phyloP scores from a whole-genome alignment of 2,888 invertebrate species.

The Drosophila infuscata region DNA sequence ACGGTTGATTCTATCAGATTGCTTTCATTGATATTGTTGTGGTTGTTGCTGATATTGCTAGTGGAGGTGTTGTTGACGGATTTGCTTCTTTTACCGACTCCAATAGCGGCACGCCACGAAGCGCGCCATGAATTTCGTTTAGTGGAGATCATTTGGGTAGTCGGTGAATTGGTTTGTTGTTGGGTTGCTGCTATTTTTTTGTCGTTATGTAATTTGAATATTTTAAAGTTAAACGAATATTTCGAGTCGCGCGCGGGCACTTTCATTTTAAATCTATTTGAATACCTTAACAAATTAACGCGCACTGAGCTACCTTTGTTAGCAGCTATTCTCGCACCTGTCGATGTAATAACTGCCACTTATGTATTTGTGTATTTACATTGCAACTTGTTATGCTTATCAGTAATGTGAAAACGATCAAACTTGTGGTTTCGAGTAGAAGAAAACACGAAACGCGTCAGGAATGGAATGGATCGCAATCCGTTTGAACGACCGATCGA shows the following conservation, averaged over 20 bases:
- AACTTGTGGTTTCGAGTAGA: conserved; percentile 41
- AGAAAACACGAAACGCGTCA: conserved; percentile 33
- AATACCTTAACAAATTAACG: conserved; percentile 28
- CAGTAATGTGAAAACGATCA: conserved; percentile 37
- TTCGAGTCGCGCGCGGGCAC: conserved; percentile 75
- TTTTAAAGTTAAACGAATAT: conserved; percentile 83
- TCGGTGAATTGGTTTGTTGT: conserved; percentile 41
- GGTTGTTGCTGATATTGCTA: conserved; percentile 18
- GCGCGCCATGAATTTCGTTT: conserved; percentile 80
- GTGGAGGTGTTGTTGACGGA: conserved; percentile 12
- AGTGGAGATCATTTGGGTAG: conserved; percentile 61
- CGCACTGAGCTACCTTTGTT: conserved; percentile 11
- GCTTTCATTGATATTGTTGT: conserved; percentile 15
- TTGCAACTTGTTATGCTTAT: conserved; percentile 22
- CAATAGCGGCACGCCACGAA: conserved; percentile 75
- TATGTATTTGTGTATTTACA: conserved; percentile 42
- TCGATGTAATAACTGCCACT: conserved; percentile 2
- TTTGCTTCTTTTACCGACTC: conserved; percentile 51
- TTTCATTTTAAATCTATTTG: conserved; percentile 74
- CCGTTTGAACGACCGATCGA: conserved; percentile 69
- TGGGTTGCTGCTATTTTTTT: conserved; percentile 62
- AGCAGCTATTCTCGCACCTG: conserved; percentile 36
- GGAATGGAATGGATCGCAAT: conserved; percentile 44
- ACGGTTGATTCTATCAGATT: conserved; percentile 12
- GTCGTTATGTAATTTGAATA: conserved; percentile 82